Base-by-base conservation (phyloP, 1,140 invertebrate species). In the Antheraea pernyi region DNA sequence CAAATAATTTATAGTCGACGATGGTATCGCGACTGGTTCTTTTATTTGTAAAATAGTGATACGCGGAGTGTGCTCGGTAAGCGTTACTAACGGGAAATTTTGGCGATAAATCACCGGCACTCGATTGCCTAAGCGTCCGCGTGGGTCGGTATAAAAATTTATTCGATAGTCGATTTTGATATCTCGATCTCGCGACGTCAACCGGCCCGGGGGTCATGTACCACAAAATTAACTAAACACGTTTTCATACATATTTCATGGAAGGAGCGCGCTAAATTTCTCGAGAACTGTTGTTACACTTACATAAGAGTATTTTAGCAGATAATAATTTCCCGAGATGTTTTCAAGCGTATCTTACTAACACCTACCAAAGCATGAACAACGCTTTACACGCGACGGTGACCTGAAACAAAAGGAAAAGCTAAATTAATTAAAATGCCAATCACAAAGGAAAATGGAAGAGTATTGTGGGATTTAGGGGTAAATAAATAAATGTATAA, bases 361-460 rank as follows among this genome's bases (percentile, higher is more conserved):
- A 79, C 74, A 83, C 85, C 87, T 88, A 91, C 87, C 88, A 74
- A 86, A 78, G 73, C 70, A 81, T 80, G 71, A 78, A 83, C 73
- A 80, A 82, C 77, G 76, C 70, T 77, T 80, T 78, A 84, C 80
- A 82, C 84, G 74, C 83, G 87, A 83, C 85, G 86, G 83, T 88
- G 85, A 93, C 91, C 92, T 93, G 91, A 84, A 93, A 93, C 92
- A 93, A 93, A 93, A 92, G 86, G 80, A 92, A 92, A 93, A 93
- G 91, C 91, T 81, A 93, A 93, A 92, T 93, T 92, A 93, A 93
- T 93, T 75, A 89, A 89, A 91, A 81, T 86, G 89, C 88, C 88
- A 90, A 90, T 89, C 66, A 89, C 82, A 88, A 84, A 86, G 80
- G 68, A 81, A 81, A 79, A 77, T 74, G 71, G 69, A 60, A 68